Conservation (phyloP, 2,888 invertebrate species). For the Ochlodes sylvanus region DNA sequence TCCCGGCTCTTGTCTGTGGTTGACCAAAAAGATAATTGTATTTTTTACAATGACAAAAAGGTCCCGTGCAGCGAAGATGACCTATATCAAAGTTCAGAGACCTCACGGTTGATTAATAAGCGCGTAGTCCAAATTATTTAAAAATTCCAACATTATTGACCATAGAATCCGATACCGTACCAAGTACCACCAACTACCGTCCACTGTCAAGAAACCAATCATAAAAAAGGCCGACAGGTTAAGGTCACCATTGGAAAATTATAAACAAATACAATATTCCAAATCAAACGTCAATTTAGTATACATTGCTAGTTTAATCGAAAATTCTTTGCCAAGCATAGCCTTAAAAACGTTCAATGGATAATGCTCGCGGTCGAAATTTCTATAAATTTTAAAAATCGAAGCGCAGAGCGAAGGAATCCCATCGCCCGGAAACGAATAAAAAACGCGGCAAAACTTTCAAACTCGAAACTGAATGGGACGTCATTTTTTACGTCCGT, state of each 20-base stretch:
- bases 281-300: not conserved
- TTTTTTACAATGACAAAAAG: slow-evolving; percentile 19
- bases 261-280: slow-evolving; percentile 14
- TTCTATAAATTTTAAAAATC: slow-evolving; percentile 45
- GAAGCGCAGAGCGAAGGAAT: slow-evolving; percentile 68
- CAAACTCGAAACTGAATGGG: slow-evolving; percentile 80
- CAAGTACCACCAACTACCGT: slow-evolving; percentile 43
- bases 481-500: slow-evolving; percentile 83
- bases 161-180: slow-evolving; percentile 49
- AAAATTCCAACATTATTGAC: slow-evolving; percentile 60
- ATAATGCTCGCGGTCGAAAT: slow-evolving; percentile 7
- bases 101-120: slow-evolving; percentile 53
- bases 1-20: not conserved
- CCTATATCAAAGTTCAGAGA: slow-evolving; percentile 51
- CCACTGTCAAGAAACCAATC: slow-evolving; percentile 48
- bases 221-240: slow-evolving; percentile 56
- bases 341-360: slow-evolving; percentile 6
- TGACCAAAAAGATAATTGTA: slow-evolving; percentile 6
- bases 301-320: slow-evolving; percentile 39
- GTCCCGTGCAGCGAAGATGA: slow-evolving; percentile 29
- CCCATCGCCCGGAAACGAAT: slow-evolving; percentile 80
- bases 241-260: slow-evolving; percentile 38
- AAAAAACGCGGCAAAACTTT: slow-evolving; percentile 84
- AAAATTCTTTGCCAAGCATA: not conserved
- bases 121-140: slow-evolving; percentile 59